Percentiles rank a stretch among this genome's conserved stretches.
Evolutionary conservation across 2,888 invertebrate species (phyloP).

Genomic region (Syrista parreyssii): DNA sequence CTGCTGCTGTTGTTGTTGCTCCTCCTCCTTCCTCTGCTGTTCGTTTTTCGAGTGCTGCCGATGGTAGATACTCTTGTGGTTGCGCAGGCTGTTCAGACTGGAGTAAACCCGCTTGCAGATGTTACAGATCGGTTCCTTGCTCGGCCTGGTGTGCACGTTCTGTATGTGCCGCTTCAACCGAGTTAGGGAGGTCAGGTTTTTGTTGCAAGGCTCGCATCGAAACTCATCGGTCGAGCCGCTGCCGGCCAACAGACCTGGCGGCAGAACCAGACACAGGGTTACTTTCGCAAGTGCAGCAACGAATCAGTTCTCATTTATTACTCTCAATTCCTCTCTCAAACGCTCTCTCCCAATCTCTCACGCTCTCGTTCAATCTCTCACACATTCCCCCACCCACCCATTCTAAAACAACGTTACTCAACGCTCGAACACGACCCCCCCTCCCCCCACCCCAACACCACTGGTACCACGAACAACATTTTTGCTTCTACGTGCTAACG

Average conservation of each 20-base stretch:
- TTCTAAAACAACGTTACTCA: too few species aligned
- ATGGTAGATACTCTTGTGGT: slow-evolving; percentile 94
- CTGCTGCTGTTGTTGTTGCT: slow-evolving; percentile 53
- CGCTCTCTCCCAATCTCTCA: too few species aligned
- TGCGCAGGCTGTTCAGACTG: slow-evolving; percentile 89
- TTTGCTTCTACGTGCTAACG: too few species aligned
- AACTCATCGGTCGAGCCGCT: slow-evolving; percentile 85
- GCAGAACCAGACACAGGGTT: slow-evolving; percentile 68
- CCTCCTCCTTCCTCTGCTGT: slow-evolving; percentile 77
- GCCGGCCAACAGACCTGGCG: slow-evolving; percentile 72
- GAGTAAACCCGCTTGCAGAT: slow-evolving; percentile 93
- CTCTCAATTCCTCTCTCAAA: too few species aligned
- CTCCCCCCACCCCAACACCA: too few species aligned
- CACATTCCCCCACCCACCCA: too few species aligned
- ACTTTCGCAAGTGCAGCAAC: slow-evolving; percentile 44
- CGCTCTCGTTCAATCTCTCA: too few species aligned
- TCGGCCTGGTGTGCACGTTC: slow-evolving; percentile 91
- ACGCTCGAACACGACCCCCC: too few species aligned
- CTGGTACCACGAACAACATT: too few species aligned
- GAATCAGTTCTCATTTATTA: too few species aligned
- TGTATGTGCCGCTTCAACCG: slow-evolving; percentile 92
- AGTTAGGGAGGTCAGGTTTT: slow-evolving; percentile 87
- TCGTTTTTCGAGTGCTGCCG: slow-evolving; percentile 72
- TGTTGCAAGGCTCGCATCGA: slow-evolving; percentile 92
- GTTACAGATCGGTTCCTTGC: slow-evolving; percentile 91